Evolutionary conservation across 2,113 vertebrate genomes (phyloP), one percentile per base, ranked within the genome.

Genomic region (Pavo muticus): DNA sequence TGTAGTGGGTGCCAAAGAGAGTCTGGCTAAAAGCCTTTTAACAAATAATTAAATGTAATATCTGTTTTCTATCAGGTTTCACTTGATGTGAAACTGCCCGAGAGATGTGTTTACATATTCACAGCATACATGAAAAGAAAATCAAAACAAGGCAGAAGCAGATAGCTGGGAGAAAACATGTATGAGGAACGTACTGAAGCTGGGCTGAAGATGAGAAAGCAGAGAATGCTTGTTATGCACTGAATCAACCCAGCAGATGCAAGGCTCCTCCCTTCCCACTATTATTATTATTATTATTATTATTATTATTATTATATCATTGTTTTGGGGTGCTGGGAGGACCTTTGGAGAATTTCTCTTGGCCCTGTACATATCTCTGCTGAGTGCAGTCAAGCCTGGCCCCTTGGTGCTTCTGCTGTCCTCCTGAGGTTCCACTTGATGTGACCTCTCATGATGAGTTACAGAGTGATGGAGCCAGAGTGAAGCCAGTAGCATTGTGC

Each of bases 211-310:
- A 93, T 87, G 73, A 93, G 88, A 93, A 17, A 61, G 65, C 52
- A 52, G 76, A 50, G 74, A 95, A 86, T 68, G 35, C n/a, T 91
- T 35, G 45, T 93, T 71, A 90, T 8, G 37, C 67, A 84, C 48
- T 75, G 91, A 93, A 73, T 93, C 90, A 94, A 48, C 44, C 17
- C 88, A 81, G 79, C 85, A 95, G 85, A 80, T 90, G 90, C 0
- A 3, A 93, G 50, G 60, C 61, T 95, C 69, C 83, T 91, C 83
- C 90, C 65, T 95, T 70, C 21, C n/a, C 2, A 9, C 52, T 91
- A 86, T 82, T 80, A 23, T 60, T n/a, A 35, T 35, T 59, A 19
- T 56, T 56, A 35, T 56, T 56, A 65, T 50, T 65, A 35, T 82
- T 80, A 23, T 60, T n/a, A 35, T 35, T 59, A 35, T 60, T 13